A percentile compares a stretch with the other conserved stretches of the same genome.
These are phyloP conservation scores for Rhegmatorhina hoffmannsi DNA, from an alignment of 2,113 vertebrate species.

Conservation along the genomic window DNA sequence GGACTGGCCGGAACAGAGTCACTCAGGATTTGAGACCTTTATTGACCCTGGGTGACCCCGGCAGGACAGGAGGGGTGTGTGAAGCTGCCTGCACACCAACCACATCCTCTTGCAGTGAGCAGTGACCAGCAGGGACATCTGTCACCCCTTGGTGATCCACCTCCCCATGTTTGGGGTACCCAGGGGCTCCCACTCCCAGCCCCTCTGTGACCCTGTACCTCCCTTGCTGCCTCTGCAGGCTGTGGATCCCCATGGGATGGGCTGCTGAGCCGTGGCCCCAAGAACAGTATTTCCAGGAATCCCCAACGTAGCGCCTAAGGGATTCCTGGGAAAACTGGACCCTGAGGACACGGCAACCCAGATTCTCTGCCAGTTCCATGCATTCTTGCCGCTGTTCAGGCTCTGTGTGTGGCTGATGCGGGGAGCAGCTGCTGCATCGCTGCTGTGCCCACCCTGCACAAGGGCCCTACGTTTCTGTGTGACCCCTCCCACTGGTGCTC, in stretches of 20 bases:
- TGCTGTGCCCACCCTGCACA: background rate
- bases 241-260: background rate
- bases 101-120: accelerated
- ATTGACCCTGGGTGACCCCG: background rate
- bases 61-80: background rate
- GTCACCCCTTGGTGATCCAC: accelerated
- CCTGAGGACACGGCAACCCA: slow-evolving; percentile 86
- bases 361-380: background rate
- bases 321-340: slow-evolving; percentile 99
- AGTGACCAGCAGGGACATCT: background rate
- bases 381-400: background rate
- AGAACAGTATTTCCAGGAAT: slow-evolving; percentile 99
- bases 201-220: background rate
- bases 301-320: slow-evolving; percentile 92
- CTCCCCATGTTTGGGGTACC: background rate
- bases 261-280: slow-evolving; percentile 87
- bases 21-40: background rate
- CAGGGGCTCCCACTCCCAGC: accelerated
- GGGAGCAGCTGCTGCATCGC: accelerated
- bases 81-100: background rate
- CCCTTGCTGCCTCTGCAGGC: accelerated
- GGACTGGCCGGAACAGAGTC: background rate
- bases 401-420: accelerated
- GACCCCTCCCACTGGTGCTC: background rate
- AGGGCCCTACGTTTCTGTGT: background rate